Percentiles rank a stretch among this genome's conserved stretches.
These are phyloP conservation scores for Ormyrus pomaceus DNA, from an alignment of 2,888 invertebrate genomes.

Conservation along the genomic window DNA sequence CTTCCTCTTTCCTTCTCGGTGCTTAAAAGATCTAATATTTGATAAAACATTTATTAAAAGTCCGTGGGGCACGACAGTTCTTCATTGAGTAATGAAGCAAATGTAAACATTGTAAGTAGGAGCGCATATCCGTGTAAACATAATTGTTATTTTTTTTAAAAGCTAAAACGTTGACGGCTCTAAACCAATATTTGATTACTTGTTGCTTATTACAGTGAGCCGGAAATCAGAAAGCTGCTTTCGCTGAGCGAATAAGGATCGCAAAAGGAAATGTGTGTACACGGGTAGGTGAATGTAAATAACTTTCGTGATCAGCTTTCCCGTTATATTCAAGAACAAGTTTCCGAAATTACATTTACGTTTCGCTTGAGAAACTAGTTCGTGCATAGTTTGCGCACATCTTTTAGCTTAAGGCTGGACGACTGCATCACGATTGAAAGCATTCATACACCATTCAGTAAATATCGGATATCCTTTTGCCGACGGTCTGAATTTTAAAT, in stretches of 20 bases:
- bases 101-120: too few relatives aligned
- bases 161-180: slow-evolving; percentile 7
- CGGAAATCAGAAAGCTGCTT: slow-evolving; percentile 1
- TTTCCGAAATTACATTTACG: slow-evolving; percentile 5
- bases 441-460: slow-evolving; percentile 8
- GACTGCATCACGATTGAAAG: slow-evolving; percentile 6
- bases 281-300: slow-evolving; percentile 7
- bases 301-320: slow-evolving; percentile 24
- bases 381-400: slow-evolving; percentile 12
- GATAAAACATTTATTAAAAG: too few relatives aligned
- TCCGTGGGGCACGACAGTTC: too few relatives aligned
- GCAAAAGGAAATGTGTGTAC: slow-evolving; percentile 1
- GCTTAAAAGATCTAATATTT: too few relatives aligned
- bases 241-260: slow-evolving; percentile 2
- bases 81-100: too few relatives aligned
- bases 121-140: neutral
- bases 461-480: neutral
- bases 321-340: slow-evolving; percentile 13
- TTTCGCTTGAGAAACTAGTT: slow-evolving; percentile 1
- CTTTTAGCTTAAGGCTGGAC: slow-evolving; percentile 10
- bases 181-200: slow-evolving; percentile 14
- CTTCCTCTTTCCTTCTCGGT: too few relatives aligned
- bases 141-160: slow-evolving; percentile 10
- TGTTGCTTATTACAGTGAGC: slow-evolving; percentile 11
- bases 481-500: neutral